A percentile compares a stretch with the other conserved stretches of the same genome.
phyloP scores from a whole-genome alignment of 1,140 invertebrate genomes.

The Harpegnathos saltator region DNA sequence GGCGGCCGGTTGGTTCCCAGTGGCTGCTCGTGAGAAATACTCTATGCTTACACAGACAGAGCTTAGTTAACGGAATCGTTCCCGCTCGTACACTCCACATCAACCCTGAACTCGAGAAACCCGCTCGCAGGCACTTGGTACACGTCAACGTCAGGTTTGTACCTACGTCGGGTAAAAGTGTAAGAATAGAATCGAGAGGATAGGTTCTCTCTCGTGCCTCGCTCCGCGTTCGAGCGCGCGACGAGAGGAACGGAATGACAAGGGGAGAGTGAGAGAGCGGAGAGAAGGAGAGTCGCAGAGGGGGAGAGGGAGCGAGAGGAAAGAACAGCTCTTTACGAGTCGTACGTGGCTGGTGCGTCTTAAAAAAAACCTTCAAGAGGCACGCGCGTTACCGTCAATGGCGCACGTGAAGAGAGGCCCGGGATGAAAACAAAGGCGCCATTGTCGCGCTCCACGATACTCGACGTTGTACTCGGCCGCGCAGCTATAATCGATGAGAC shows the following conservation, averaged over 20 bases:
- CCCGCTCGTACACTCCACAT: conserved; percentile 65
- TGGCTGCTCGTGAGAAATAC: conserved; percentile 67
- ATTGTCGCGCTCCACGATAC: conserved; percentile 57
- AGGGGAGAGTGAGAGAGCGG: no score
- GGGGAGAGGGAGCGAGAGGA: conserved; percentile 20
- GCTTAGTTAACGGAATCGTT: conserved; percentile 74
- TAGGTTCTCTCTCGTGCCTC: conserved; percentile 39
- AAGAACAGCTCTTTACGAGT: conserved; percentile 51
- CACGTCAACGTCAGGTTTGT: conserved; percentile 71
- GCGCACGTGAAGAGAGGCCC: conserved; percentile 46
- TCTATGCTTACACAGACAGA: conserved; percentile 27
- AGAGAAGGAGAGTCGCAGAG: background rate
- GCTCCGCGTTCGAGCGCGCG: conserved; percentile 11
- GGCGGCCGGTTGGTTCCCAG: conserved; percentile 45
- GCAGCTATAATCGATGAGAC: conserved; percentile 49
- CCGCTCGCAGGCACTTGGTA: conserved; percentile 65
- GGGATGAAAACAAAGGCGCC: conserved; percentile 66
- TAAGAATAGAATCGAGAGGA: conserved; percentile 71
- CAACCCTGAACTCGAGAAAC: conserved; percentile 59
- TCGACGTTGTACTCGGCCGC: conserved; percentile 37
- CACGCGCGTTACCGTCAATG: conserved; percentile 60
- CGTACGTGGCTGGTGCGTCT: conserved; percentile 13
- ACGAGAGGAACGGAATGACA: conserved; percentile 11
- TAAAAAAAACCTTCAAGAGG: conserved; percentile 58
- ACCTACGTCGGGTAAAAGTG: conserved; percentile 55